These are phyloP conservation scores for Clarias magur DNA, from an alignment of 2,113 vertebrate genomes.

Conservation along the genomic window DNA sequence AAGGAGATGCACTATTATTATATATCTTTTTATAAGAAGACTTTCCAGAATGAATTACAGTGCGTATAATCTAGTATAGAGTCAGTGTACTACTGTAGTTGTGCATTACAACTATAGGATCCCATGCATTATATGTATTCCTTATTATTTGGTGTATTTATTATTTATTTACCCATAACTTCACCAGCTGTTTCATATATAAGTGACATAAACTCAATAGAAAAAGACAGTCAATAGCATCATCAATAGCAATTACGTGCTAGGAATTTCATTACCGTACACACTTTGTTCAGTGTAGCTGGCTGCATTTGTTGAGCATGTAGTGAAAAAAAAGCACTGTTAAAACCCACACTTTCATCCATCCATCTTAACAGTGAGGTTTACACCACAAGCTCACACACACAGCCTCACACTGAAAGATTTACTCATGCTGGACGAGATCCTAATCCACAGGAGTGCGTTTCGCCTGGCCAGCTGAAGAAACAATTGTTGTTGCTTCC, in stretches of 20 bases:
- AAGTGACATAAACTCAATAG: no score
- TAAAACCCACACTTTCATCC: constrained; percentile 10
- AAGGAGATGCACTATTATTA: not conserved
- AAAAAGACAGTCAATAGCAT: not conserved
- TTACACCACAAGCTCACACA: constrained; percentile 25
- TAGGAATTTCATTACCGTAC: not conserved
- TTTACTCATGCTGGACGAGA: constrained; percentile 14
- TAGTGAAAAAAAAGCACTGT: not conserved
- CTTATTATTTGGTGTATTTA: not conserved
- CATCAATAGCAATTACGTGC: not conserved
- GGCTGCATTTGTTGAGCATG: not conserved
- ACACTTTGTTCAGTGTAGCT: not conserved
- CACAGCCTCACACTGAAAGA: constrained; percentile 13
- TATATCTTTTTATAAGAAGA: not conserved
- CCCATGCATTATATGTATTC: not conserved
- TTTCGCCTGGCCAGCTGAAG: constrained; percentile 24
- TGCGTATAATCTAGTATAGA: not conserved
- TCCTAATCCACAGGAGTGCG: not conserved
- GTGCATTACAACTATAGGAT: not conserved
- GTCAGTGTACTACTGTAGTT: not conserved
- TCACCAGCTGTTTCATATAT: not conserved
- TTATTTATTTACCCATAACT: not conserved
- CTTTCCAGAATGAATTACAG: not conserved
- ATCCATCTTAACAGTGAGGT: not conserved
- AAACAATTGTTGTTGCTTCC: constrained; percentile 26